phyloP scores from a whole-genome alignment of 1,140 invertebrate species.

The Diuraphis noxia region DNA sequence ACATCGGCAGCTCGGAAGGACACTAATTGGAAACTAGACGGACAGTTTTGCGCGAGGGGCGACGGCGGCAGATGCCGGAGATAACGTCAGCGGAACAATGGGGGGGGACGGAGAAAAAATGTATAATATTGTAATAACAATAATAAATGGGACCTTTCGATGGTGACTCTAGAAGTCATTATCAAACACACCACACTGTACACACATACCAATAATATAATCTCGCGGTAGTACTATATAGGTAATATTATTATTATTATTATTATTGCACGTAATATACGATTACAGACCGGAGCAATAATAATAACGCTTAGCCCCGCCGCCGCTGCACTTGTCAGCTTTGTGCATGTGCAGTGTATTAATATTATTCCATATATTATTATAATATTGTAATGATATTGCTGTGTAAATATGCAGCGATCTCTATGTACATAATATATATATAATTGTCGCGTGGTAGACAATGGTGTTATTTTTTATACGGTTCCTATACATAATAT shows the following conservation, averaged over 20 bases:
- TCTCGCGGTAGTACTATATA: neutral
- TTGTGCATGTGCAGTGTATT: neutral
- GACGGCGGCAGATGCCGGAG: conserved; percentile 25
- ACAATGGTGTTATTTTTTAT: neutral
- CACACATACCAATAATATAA: neutral
- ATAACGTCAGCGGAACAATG: conserved; percentile 14
- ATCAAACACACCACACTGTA: neutral
- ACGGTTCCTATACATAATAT: neutral
- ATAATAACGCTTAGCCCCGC: neutral
- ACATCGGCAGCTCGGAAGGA: conserved; percentile 29
- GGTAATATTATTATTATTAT: neutral
- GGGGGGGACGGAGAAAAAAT: conserved; percentile 11
- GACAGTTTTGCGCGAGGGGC: conserved; percentile 24
- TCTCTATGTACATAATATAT: neutral
- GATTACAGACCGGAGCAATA: neutral
- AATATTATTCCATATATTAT: neutral
- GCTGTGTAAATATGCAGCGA: neutral
- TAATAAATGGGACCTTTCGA: conserved; percentile 5
- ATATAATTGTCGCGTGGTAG: neutral
- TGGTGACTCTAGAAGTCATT: conserved; percentile 7
- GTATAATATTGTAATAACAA: neutral
- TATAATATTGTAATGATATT: conserved; percentile 7
- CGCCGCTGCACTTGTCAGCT: neutral
- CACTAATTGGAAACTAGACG: conserved; percentile 43
- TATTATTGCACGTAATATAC: neutral